Conservation (phyloP, 1,140 invertebrate species). For the Drosophila willistoni region DNA sequence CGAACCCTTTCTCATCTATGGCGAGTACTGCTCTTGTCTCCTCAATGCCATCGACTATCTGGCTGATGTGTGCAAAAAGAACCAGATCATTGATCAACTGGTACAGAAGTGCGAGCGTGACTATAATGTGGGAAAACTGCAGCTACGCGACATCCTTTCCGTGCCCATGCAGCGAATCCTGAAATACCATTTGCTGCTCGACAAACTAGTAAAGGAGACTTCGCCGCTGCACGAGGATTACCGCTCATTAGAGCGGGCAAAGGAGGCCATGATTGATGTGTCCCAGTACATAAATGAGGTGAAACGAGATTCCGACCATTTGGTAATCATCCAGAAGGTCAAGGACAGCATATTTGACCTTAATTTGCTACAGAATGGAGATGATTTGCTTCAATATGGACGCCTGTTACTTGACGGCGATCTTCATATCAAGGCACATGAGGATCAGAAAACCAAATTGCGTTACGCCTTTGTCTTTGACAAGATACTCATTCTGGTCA, state of each 20-base stretch:
- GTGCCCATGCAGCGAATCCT: slow-evolving; percentile 99
- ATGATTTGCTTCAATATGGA: slow-evolving; percentile 94
- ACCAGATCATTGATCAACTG: slow-evolving; percentile 77
- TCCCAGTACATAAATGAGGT: slow-evolving; percentile 99
- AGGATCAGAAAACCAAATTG: slow-evolving; percentile 92
- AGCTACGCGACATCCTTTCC: slow-evolving; percentile 95
- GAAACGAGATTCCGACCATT: slow-evolving; percentile 97
- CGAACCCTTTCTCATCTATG: slow-evolving; percentile 96
- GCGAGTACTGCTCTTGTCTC: slow-evolving; percentile 97
- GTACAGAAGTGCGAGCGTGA: slow-evolving; percentile 92
- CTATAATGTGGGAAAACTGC: slow-evolving; percentile 97
- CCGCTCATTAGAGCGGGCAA: slow-evolving; percentile 91
- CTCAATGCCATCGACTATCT: slow-evolving; percentile 91
- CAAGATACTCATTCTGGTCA: slow-evolving; percentile 97
- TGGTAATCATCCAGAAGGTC: slow-evolving; percentile 95
- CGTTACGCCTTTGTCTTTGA: slow-evolving; percentile 98
- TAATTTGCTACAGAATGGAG: slow-evolving; percentile 89
- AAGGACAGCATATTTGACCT: slow-evolving; percentile 93
- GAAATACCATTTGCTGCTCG: slow-evolving; percentile 97
- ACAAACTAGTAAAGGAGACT: slow-evolving; percentile 96
- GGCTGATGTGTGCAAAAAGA: slow-evolving; percentile 89
- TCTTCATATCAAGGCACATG: slow-evolving; percentile 95
- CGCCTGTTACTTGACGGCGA: slow-evolving; percentile 96
- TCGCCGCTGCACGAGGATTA: slow-evolving; percentile 93
- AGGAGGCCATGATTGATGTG: slow-evolving; percentile 98